Evolutionary conservation across 1,140 invertebrate species (phyloP).

Genomic region (Monochamus saltuarius): DNA sequence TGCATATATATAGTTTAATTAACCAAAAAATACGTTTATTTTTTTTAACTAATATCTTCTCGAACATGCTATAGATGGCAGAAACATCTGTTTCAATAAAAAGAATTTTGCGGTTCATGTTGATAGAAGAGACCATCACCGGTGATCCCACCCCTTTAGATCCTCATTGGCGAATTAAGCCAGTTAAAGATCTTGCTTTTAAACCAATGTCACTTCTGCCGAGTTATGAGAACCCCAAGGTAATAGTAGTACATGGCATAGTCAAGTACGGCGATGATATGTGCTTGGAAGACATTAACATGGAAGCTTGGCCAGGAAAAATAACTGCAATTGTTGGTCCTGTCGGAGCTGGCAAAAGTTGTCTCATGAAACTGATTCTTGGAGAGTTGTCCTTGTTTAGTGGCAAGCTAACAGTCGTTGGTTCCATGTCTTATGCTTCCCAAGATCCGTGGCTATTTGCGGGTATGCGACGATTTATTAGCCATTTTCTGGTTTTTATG

Average conservation of each 20-base stretch:
- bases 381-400: constrained; percentile 68
- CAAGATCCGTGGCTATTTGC: constrained; percentile 63
- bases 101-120: constrained; percentile 67
- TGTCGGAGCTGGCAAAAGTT: constrained; percentile 74
- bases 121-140: constrained; percentile 61
- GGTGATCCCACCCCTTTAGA: constrained; percentile 36
- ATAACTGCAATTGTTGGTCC: constrained; percentile 69
- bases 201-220: not conserved
- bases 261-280: constrained; percentile 60
- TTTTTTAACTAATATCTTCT: not conserved
- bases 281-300: constrained; percentile 63
- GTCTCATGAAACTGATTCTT: constrained; percentile 76
- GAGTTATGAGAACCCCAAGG: constrained; percentile 37
- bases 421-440: constrained; percentile 61
- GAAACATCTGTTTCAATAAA: constrained; percentile 61
- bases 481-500: too few species aligned
- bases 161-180: constrained; percentile 52
- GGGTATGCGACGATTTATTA: constrained; percentile 53
- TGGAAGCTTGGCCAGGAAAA: constrained; percentile 61
- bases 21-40: not conserved
- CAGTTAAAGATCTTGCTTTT: constrained; percentile 61
- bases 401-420: constrained; percentile 43
- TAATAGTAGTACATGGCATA: constrained; percentile 54
- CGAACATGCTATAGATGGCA: constrained; percentile 52
- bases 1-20: too few species aligned